These are phyloP conservation scores for Pomatostomus ruficeps DNA, from an alignment of 2,113 vertebrate genomes.

Conservation along the genomic window DNA sequence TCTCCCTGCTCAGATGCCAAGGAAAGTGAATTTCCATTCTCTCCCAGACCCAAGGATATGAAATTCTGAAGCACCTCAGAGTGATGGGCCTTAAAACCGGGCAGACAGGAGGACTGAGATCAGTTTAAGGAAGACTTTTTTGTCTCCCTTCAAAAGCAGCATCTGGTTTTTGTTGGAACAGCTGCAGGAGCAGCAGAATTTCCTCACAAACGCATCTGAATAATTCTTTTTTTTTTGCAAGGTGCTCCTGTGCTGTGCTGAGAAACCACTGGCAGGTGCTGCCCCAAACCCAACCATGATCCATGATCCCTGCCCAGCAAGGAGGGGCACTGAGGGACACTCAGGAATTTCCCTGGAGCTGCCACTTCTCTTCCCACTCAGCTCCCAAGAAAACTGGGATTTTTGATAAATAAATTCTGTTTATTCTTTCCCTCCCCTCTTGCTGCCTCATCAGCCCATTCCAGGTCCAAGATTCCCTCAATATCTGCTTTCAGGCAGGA, in stretches of 20 bases:
- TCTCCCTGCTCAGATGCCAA: not conserved
- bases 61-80: not conserved
- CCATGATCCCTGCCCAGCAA: no score
- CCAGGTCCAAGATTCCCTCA: not conserved
- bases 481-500: not conserved
- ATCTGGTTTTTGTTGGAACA: not conserved
- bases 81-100: not conserved
- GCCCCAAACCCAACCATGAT: accelerated
- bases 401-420: not conserved
- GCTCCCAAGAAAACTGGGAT: no score
- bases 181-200: not conserved
- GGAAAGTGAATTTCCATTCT: not conserved
- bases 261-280: not conserved
- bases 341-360: no score
- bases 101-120: accelerated
- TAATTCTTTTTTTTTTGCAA: not conserved
- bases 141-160: not conserved
- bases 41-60: accelerated
- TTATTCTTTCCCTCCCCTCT: not conserved
- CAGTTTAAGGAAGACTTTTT: not conserved
- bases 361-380: no score
- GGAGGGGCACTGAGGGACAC: no score
- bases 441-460: not conserved
- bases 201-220: not conserved
- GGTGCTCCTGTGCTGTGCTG: not conserved